Conservation (phyloP, 2,888 invertebrate genomes). For the Gortyna flavago region DNA sequence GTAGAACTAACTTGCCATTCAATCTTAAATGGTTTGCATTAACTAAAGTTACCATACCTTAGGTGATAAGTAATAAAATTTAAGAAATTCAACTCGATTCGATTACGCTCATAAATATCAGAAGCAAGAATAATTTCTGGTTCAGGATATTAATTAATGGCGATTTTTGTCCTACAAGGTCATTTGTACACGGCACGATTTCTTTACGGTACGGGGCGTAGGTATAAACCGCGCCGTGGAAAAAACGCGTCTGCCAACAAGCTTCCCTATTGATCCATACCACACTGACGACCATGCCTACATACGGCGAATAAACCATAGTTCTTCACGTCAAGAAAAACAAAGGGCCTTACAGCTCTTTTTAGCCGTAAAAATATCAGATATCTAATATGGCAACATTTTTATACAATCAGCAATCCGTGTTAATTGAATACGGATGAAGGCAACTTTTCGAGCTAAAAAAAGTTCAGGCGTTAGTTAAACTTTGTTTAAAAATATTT, state of each 20-base stretch:
- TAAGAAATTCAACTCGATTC: background rate
- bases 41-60: background rate
- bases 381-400: conserved; percentile 23
- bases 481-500: background rate
- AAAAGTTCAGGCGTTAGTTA: conserved; percentile 4
- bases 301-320: background rate
- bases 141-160: background rate
- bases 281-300: background rate
- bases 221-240: background rate
- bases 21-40: background rate
- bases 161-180: background rate
- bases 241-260: background rate
- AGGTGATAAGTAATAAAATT: background rate
- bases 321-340: background rate
- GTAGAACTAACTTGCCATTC: background rate
- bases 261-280: background rate
- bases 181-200: background rate
- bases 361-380: background rate
- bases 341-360: background rate
- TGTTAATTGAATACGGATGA: background rate
- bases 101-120: background rate
- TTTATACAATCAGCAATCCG: background rate
- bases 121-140: background rate
- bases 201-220: background rate
- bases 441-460: background rate